phyloP scores from a whole-genome alignment of 2,888 invertebrate species.

The Fragum sueziense region DNA sequence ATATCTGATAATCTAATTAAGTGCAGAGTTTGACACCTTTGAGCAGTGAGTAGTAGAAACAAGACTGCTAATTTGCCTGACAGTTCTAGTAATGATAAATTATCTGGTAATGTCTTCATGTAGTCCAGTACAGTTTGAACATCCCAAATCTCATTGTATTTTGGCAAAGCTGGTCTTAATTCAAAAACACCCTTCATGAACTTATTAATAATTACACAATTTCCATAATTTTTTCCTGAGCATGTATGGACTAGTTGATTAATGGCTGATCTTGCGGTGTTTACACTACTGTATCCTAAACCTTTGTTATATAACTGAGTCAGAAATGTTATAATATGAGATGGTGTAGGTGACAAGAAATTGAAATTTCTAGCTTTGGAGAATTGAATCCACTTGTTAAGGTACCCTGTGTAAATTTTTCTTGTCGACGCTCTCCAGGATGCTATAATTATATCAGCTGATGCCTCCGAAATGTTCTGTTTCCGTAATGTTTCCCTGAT shows the following conservation, averaged over 20 bases:
- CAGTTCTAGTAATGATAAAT: slow-evolving; percentile 33
- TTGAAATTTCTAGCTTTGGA: slow-evolving; percentile 25
- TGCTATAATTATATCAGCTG: slow-evolving; percentile 38
- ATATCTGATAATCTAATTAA: slow-evolving; percentile 44
- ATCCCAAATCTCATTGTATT: slow-evolving; percentile 51
- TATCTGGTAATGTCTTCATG: slow-evolving; percentile 8
- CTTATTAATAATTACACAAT: slow-evolving; percentile 20
- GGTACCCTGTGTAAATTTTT: slow-evolving; percentile 48
- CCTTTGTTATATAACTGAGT: slow-evolving; percentile 30
- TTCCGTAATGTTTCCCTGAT: slow-evolving; percentile 43
- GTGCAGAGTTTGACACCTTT: too few species aligned
- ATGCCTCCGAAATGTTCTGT: slow-evolving; percentile 41
- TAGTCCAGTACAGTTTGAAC: slow-evolving; percentile 43
- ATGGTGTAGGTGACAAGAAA: slow-evolving; percentile 26
- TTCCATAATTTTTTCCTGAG: slow-evolving; percentile 18
- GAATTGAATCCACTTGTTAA: slow-evolving; percentile 45
- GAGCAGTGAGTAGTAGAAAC: too few species aligned
- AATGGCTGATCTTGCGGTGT: too few species aligned
- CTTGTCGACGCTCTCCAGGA: slow-evolving; percentile 53
- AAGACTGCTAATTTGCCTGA: slow-evolving; percentile 47
- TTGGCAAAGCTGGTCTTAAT: slow-evolving; percentile 47
- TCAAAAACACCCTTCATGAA: slow-evolving; percentile 52
- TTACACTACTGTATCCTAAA: slow-evolving; percentile 44
- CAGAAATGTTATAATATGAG: slow-evolving; percentile 30
- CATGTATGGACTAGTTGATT: too few species aligned